Evolutionary conservation across 2,113 vertebrate genomes (phyloP), one percentile per base, ranked within the genome.

Genomic region (Nestor notabilis): DNA sequence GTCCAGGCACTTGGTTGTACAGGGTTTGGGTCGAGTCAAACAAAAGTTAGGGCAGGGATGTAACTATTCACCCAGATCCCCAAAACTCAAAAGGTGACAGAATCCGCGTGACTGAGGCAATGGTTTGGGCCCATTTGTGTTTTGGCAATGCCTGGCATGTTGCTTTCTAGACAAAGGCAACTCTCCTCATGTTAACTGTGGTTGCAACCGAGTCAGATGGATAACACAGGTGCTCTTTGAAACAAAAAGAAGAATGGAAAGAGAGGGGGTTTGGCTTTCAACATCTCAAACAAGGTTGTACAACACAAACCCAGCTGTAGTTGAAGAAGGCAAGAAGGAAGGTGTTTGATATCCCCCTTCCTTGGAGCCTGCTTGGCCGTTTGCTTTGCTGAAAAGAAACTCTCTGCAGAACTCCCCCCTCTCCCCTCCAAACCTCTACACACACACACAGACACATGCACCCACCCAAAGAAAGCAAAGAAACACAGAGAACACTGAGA

Each of bases 121-220:
- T 2, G 46, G 17, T n/a, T 39, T 15, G 72, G 63, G 52, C 25
- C 47, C 46, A 0, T 11, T 14, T 15, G 11, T 4, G 13, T 25
- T 55, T 17, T 6, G 68, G 39, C 35, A 19, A 20, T 2, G 23
- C 90, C 87, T 66, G 64, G 78, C 78, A 41, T 0, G 79, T 70
- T 71, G 90, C 79, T 90, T 89, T 68, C 71, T 47, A 63, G 79
- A 60, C 87, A 74, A 90, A 94, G 76, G 85, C 61, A 79, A 85
- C 81, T 25, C 74, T 53, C 71, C 87, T 84, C 65, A 0, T 5
- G 28, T 10, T 15, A 19, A 23, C 33, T 20, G 71, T 6, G 61
- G 41, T 5, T 9, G 58, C 80, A 78, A 33, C 35, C 82, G 46
- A 35, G 21, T 28, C 0, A 13, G 4, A 31, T 7, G 17, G 33